Conservation (phyloP, 2,888 invertebrate genomes). For the Diachrysia chrysitis region DNA sequence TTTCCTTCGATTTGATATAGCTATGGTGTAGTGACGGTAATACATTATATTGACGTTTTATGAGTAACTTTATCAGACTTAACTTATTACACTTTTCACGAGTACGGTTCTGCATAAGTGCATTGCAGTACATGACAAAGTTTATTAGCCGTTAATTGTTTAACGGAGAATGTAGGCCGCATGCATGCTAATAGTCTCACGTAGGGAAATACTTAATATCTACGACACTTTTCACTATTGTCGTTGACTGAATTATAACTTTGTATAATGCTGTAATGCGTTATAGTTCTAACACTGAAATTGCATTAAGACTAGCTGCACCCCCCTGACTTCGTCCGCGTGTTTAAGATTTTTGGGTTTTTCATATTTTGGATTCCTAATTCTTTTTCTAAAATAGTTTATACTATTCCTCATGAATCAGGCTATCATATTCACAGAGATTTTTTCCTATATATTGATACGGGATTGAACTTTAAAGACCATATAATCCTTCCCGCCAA, state of each 20-base stretch:
- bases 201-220: slow-evolving; percentile 25
- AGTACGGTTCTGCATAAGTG: slow-evolving; percentile 46
- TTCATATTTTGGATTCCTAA: no score
- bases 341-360: no score
- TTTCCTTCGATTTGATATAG: no score
- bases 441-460: no score
- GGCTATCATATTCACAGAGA: no score
- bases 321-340: no score
- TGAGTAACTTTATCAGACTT: slow-evolving; percentile 33
- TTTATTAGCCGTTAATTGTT: slow-evolving; percentile 60
- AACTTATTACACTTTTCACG: slow-evolving; percentile 32
- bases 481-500: no score
- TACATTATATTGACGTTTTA: slow-evolving; percentile 16
- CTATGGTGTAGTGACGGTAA: neutral
- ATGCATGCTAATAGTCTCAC: slow-evolving; percentile 43
- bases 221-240: slow-evolving; percentile 21
- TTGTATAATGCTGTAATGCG: neutral
- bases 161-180: slow-evolving; percentile 54
- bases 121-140: slow-evolving; percentile 53
- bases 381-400: no score
- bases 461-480: no score
- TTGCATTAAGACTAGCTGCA: neutral
- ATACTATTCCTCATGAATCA: no score
- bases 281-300: neutral
- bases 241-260: slow-evolving; percentile 13